A percentile compares a stretch with the other conserved stretches of the same genome.
These are phyloP conservation scores for Caenorhabditis remanei DNA, from an alignment of 1,140 invertebrate species.

Conservation along the genomic window DNA sequence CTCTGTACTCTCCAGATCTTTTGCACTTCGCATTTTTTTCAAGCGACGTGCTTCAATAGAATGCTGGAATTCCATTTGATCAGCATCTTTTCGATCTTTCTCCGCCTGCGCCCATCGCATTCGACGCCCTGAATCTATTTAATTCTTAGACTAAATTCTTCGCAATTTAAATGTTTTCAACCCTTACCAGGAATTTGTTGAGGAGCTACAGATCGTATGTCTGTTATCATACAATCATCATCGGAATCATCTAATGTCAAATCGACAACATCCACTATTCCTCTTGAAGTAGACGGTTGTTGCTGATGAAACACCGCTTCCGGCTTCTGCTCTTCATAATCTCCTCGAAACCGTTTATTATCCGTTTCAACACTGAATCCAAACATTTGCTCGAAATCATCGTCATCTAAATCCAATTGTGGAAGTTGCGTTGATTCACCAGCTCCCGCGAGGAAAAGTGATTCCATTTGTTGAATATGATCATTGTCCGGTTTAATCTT, in stretches of 20 bases:
- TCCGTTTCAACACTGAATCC: conserved; percentile 44
- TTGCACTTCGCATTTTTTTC: conserved; percentile 38
- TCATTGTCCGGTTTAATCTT: conserved; percentile 40
- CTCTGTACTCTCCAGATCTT: conserved; percentile 44
- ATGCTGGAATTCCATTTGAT: conserved; percentile 44
- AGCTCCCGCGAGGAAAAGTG: conserved; percentile 13
- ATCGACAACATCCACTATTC: conserved; percentile 19
- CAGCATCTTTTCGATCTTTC: conserved; percentile 13
- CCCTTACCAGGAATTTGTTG: not conserved
- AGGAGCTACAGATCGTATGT: not conserved
- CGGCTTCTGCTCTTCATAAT: not conserved
- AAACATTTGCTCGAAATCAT: conserved; percentile 60
- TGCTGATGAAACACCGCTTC: not conserved
- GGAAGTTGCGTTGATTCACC: conserved; percentile 12
- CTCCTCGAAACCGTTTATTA: conserved; percentile 9
- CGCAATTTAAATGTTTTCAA: not conserved
- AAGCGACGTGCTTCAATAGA: conserved; percentile 9
- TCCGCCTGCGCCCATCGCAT: conserved; percentile 41
- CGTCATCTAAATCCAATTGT: conserved; percentile 30
- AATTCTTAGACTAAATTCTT: not conserved
- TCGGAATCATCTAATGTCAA: conserved; percentile 25
- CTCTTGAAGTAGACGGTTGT: conserved; percentile 8
- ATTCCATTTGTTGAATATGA: conserved; percentile 56
- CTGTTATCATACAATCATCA: conserved; percentile 39
- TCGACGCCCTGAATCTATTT: conserved; percentile 11